These are phyloP conservation scores for Caenorhabditis brenneri DNA, from an alignment of 1,140 invertebrate species.

Conservation along the genomic window DNA sequence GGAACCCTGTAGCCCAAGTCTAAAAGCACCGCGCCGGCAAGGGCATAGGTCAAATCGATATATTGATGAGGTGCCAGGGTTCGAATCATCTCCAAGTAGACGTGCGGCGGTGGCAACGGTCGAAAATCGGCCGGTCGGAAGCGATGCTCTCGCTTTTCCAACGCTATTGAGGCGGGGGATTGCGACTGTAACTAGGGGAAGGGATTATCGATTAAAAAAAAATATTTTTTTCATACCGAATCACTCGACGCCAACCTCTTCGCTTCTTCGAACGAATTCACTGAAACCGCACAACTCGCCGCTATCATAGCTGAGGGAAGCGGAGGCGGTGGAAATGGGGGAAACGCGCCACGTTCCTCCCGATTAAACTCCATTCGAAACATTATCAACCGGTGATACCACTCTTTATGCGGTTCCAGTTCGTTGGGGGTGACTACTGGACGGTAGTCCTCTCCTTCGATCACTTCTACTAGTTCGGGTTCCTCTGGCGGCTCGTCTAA, in stretches of 20 bases:
- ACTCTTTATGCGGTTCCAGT: background rate
- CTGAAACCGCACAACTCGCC: background rate
- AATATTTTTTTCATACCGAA: no score
- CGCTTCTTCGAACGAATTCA: background rate
- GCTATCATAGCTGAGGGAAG: slow-evolving; percentile 4
- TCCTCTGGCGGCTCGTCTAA: background rate
- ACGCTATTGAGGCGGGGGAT: background rate
- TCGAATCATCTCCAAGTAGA: background rate
- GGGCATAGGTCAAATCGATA: slow-evolving; percentile 6
- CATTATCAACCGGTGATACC: background rate
- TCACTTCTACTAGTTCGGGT: no score
- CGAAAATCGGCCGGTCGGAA: slow-evolving; percentile 6
- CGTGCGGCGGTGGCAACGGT: background rate
- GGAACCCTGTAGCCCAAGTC: background rate
- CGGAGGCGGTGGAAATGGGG: background rate
- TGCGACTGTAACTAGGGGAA: no score
- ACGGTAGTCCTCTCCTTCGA: background rate
- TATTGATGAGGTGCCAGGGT: slow-evolving; percentile 10
- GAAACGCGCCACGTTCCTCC: background rate
- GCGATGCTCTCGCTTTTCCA: background rate
- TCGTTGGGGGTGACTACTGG: background rate
- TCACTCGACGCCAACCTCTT: background rate
- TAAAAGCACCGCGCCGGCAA: background rate
- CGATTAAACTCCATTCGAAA: background rate
- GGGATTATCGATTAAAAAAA: no score